Percentiles rank a stretch among this genome's conserved stretches.
Conservation (phyloP, 2,113 vertebrate species). For the Anarrhichthys ocellatus region DNA sequence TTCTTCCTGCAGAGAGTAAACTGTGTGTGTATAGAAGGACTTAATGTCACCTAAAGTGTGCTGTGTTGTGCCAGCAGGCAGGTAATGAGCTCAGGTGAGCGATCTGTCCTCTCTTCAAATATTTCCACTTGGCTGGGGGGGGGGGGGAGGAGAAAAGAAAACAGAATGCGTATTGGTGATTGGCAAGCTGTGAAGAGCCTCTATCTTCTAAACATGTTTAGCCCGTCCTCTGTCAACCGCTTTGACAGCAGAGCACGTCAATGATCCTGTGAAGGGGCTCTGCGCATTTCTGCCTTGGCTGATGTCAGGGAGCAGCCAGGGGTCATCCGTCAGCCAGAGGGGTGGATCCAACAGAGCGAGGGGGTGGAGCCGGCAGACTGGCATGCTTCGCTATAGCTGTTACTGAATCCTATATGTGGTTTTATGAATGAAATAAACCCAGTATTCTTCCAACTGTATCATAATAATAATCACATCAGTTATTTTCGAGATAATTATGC, state of each 20-base stretch:
- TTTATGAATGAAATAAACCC: conserved; percentile 52
- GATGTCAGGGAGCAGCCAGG: conserved; percentile 77
- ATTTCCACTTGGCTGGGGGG: conserved; percentile 58
- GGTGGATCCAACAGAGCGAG: conserved; percentile 32
- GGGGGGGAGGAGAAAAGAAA: not conserved
- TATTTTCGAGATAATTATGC: not conserved
- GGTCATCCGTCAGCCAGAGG: conserved; percentile 71
- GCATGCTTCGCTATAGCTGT: not conserved
- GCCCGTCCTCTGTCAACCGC: conserved; percentile 71
- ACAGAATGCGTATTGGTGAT: conserved; percentile 61
- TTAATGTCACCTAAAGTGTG: conserved; percentile 66
- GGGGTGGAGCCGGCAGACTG: conserved; percentile 14
- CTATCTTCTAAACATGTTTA: conserved; percentile 77
- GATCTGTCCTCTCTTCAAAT: conserved; percentile 63
- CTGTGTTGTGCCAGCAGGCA: conserved; percentile 53
- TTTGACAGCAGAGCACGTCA: conserved; percentile 79
- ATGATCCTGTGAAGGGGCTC: conserved; percentile 64
- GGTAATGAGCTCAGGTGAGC: conserved; percentile 66
- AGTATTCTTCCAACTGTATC: not conserved
- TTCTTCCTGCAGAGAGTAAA: conserved; percentile 19
- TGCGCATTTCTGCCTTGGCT: conserved; percentile 50
- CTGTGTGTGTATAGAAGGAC: conserved; percentile 58
- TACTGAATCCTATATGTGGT: not conserved
- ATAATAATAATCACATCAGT: not conserved
- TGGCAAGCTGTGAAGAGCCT: conserved; percentile 73